Evolutionary conservation across 2,113 vertebrate species (phyloP).

Genomic region (Mustela nigripes): DNA sequence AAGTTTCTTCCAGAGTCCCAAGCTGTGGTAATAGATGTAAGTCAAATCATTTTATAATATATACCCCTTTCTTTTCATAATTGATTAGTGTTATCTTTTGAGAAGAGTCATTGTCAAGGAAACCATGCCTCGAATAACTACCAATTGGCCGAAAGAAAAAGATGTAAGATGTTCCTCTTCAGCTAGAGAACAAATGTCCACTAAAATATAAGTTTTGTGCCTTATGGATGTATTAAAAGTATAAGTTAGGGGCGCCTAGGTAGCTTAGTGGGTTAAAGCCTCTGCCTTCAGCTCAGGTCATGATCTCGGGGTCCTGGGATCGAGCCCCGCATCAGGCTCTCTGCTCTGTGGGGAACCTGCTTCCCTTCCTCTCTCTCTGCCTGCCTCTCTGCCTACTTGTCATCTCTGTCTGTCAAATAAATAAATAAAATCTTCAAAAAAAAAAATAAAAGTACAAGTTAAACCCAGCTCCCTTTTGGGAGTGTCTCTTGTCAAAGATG

Average conservation of each 20-base stretch:
- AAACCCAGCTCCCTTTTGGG: background rate
- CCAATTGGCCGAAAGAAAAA: background rate
- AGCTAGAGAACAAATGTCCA: background rate
- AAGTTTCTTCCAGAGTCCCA: background rate
- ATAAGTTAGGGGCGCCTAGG: background rate
- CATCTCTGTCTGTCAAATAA: no score
- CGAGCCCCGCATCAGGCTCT: no score
- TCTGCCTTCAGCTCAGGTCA: no score
- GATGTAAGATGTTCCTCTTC: background rate
- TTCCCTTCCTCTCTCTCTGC: no score
- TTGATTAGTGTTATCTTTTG: background rate
- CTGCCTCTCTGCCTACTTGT: no score
- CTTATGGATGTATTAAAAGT: background rate
- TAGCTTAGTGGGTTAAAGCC: no score
- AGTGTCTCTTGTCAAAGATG: background rate
- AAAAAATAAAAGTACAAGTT: background rate
- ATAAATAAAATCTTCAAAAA: no score
- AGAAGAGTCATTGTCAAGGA: slow-evolving; percentile 9
- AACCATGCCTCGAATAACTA: background rate
- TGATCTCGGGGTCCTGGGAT: no score
- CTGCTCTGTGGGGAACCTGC: no score
- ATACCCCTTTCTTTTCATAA: background rate
- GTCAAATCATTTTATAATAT: background rate
- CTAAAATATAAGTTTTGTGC: background rate
- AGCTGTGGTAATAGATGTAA: background rate